Percentiles rank a stretch among this genome's conserved stretches.
Evolutionary conservation across 2,888 invertebrate genomes (phyloP).

Genomic region (Dynastes tityus): DNA sequence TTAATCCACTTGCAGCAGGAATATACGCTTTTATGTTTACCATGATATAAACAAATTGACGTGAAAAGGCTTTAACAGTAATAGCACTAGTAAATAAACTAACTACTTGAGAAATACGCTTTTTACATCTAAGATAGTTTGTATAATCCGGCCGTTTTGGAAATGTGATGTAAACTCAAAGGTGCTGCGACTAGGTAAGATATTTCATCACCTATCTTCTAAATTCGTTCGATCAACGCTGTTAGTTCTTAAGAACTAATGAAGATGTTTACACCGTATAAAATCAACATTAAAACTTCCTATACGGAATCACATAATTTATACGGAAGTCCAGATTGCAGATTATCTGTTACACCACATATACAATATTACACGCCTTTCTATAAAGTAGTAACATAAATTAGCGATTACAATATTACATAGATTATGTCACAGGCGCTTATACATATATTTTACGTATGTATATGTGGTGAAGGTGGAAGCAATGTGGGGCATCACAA

Average conservation of each 20-base stretch:
- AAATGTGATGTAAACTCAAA: neutral
- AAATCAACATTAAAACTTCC: slow-evolving; percentile 2
- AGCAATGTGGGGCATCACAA: slow-evolving; percentile 36
- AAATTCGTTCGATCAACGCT: slow-evolving; percentile 17
- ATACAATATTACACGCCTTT: neutral
- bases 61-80: too few species aligned
- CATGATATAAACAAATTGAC: too few species aligned
- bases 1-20: too few species aligned
- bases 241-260: neutral
- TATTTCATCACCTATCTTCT: slow-evolving; percentile 14
- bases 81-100: too few species aligned
- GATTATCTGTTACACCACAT: neutral
- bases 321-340: neutral
- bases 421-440: slow-evolving; percentile 28
- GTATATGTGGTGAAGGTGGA: slow-evolving; percentile 16
- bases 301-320: neutral
- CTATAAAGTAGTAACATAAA: neutral
- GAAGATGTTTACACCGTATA: neutral
- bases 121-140: neutral
- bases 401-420: slow-evolving; percentile 7
- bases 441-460: neutral
- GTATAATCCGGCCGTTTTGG: neutral
- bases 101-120: too few species aligned
- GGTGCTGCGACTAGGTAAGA: neutral
- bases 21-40: too few species aligned